Evolutionary conservation across 2,113 vertebrate genomes (phyloP), one percentile per base, ranked within the genome.

Genomic region (Dascyllus trimaculatus): DNA sequence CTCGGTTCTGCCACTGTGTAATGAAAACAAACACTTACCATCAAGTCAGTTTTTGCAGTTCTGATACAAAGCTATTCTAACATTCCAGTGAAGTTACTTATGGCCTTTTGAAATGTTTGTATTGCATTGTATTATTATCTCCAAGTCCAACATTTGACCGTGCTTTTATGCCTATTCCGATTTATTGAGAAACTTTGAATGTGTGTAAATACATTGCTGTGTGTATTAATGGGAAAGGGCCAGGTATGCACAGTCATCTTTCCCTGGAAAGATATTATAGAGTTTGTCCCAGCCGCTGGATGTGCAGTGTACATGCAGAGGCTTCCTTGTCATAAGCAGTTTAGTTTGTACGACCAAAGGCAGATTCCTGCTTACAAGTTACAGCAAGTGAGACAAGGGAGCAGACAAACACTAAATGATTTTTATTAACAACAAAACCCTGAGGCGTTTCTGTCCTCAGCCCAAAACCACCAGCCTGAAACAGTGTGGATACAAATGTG

Each of bases 311-410:
- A 51, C 49, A 35, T 54, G 15, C 4, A 52, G 21, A 61, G 19
- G 2, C 48, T 49, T 56, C 22, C 22, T 49, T 68, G 15, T 22
- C 4, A 70, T 65, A 49, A 29, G 35, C 35, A 15, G 19, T 63
- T 49, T 11, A 78, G 58, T 80, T 46, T 51, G 22, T 5, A 77
- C 11, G 26, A 78, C 59, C 63, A 69, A 82, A 60, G 71, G 72
- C 76, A 43, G 74, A 89, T 85, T 91, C 82, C 80, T 84, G 40
- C 45, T 78, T 84, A 68, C 89, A 90, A 87, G 91, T 90, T n/a
- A 9, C 13, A 84, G 77, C 88, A 92, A 18, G 87, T 1, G 24
- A 60, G 54, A 51, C 22, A 5, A 43, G 11, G 79, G 60, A 61
- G 29, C 25, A 71, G 66, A 74, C 58, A 78, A 70, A 83, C 60